Base-by-base conservation (phyloP, 1,140 invertebrate species). In the Danaus melanippus region DNA sequence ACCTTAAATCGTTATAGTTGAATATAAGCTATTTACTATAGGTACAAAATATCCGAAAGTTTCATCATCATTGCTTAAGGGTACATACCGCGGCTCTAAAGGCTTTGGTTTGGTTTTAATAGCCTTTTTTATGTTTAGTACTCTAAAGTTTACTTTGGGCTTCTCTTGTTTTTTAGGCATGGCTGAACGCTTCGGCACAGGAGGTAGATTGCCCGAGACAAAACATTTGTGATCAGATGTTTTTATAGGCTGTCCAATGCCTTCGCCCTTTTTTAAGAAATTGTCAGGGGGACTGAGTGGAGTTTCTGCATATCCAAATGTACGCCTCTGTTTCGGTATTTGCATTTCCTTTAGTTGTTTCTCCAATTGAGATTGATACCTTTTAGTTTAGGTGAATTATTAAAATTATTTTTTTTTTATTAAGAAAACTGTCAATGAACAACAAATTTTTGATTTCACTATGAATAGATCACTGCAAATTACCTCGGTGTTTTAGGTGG, bases 271-370 rank as follows among this genome's bases (percentile, higher is more conserved):
- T 61, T 89, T 90, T 17, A 92, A 64, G 71, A 88, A 92, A 10
- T 89, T 67, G 0, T 79, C 79, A 0, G 91, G 91, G 42, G 86
- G 70, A 59, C 87, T 86, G 0, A 89, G 52, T 8, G 88, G 87
- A 9, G 88, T 84, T 60, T 89, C 87, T 2, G 91, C 88, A 54
- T 89, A 88, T 3, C 91, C 91, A 79, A 92, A 89, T 5, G 89
- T 90, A 48, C 87, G 86, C 58, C 89, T 89, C 12, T 69, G 53
- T 57, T 76, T 71, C 0, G 78, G 78, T 47, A 66, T 76, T 53
- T 83, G 79, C 10, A 67, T 74, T 60, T 71, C 76, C 64, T 75
- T 81, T 12, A 86, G 53, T 57, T 83, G 69, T 42, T 69, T 77
- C 53, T 86, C 83, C 12, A 86, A 57, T 64, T 83, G 64, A 1